A percentile compares a stretch with the other conserved stretches of the same genome.
phyloP scores from a whole-genome alignment of 2,888 invertebrate species.

The Brachycybe producta region DNA sequence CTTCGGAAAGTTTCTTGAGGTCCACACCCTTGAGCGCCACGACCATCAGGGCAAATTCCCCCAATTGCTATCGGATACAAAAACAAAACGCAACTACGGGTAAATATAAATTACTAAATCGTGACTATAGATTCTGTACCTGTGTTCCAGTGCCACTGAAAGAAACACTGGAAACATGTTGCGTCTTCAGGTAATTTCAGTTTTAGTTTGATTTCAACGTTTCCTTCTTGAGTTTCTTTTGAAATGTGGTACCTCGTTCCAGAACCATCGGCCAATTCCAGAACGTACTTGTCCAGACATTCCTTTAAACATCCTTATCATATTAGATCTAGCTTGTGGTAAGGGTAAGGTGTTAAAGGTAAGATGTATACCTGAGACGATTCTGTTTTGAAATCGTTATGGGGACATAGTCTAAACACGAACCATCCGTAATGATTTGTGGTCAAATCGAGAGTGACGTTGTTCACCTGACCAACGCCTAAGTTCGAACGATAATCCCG shows the following conservation, averaged over 20 bases:
- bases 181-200: slow-evolving; percentile 8
- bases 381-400: not conserved
- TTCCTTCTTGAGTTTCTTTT: no score
- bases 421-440: slow-evolving; percentile 3
- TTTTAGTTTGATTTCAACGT: no score
- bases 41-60: slow-evolving; percentile 8
- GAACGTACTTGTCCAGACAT: no score
- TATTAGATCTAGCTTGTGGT: no score
- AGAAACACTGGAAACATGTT: slow-evolving; percentile 5
- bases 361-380: not conserved
- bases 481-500: slow-evolving; percentile 29
- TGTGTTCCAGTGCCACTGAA: slow-evolving; percentile 2
- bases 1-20: slow-evolving; percentile 14
- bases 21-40: slow-evolving; percentile 4
- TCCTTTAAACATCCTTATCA: no score
- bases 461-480: slow-evolving; percentile 18
- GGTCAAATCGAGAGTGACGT: not conserved
- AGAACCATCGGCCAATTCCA: no score
- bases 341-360: no score
- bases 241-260: no score
- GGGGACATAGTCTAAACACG: slow-evolving; percentile 7
- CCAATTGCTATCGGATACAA: slow-evolving; percentile 4
- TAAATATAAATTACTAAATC: not conserved
- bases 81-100: not conserved
- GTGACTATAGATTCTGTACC: not conserved